Base-by-base conservation (phyloP, 2,113 vertebrate genomes). In the Orthonyx spaldingii region DNA sequence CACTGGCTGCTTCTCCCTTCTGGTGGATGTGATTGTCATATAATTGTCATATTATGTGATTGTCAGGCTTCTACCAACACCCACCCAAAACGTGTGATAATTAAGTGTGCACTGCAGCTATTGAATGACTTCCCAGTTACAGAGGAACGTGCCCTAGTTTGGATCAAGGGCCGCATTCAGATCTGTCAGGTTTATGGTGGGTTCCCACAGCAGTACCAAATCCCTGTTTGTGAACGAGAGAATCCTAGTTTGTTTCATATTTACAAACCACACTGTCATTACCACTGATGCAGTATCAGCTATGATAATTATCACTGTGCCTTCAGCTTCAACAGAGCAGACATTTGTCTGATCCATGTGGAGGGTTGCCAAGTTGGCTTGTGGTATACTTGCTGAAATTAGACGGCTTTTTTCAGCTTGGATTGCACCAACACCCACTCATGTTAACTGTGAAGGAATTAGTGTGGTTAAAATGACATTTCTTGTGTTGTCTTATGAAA, bases 181-280 rank as follows among this genome's bases (percentile, higher is more conserved):
- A 91, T 84, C 79, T 55, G 18, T 84, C 83, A 94, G 90, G 96
- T 97, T 98, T 98, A 95, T 94, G 97, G 96, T 55, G 28, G 42
- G 79, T 97, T 98, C 98, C 98, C 98, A 98, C 98, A 98, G 97
- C 96, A 98, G 97, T 89, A 95, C 98, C 97, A 96, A 97, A 96
- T 97, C 98, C 98, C 97, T 97, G 97, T 95, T 98, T 98, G 97
- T 96, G 97, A 98, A 98, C 63, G 94, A 98, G 93, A 97, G 97
- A 97, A 98, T 98, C 98, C 94, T 95, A 90, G 96, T 97, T 96
- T 96, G 97, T 97, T 98, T 98, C 97, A 71, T 98, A 98, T 99
- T 98, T 99, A 98, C 98, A 98, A 97, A 98, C 98, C 97, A 95
- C 98, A 98, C 97, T 97, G 98, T 98, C 98, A 97, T 98, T 97